Percentiles rank a stretch among this genome's conserved stretches.
These are phyloP conservation scores for Stramonita haemastoma DNA, from an alignment of 2,888 invertebrate species.

Conservation along the genomic window DNA sequence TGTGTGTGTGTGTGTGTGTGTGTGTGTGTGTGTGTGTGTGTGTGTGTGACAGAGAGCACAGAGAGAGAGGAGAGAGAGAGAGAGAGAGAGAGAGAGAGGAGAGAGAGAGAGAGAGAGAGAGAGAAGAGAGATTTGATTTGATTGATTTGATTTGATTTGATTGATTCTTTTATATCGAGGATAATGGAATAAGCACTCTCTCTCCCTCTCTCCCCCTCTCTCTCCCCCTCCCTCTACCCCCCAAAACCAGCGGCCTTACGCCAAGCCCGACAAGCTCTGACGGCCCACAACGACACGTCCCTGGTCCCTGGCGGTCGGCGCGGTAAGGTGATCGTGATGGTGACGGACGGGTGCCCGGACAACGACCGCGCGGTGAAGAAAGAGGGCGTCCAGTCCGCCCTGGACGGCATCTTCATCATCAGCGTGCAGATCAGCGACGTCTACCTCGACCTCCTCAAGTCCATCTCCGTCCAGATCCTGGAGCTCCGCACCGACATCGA, in stretches of 20 bases:
- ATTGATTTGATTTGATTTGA: too few species aligned
- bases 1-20: neutral
- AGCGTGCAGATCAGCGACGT: slow-evolving; percentile 14
- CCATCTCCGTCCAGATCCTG: slow-evolving; percentile 43
- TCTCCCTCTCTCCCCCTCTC: neutral
- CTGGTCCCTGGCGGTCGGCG: slow-evolving; percentile 21
- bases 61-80: neutral
- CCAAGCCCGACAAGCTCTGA: slow-evolving; percentile 20
- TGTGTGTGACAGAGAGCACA: neutral
- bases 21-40: neutral
- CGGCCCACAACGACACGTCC: neutral
- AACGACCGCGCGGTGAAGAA: neutral
- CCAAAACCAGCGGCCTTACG: neutral
- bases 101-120: too few species aligned
- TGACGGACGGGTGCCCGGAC: slow-evolving; percentile 36
- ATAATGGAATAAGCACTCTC: too few species aligned
- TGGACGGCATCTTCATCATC: slow-evolving; percentile 22
- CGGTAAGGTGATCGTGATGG: slow-evolving; percentile 39
- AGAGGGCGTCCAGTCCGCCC: neutral
- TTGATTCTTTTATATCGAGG: too few species aligned
- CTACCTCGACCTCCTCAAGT: slow-evolving; percentile 14
- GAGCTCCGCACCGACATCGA: slow-evolving; percentile 44
- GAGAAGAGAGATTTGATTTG: too few species aligned
- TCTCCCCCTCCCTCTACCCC: neutral
- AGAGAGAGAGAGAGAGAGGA: neutral